phyloP scores from a whole-genome alignment of 2,888 invertebrate genomes.

The Trachelus iudaicus region DNA sequence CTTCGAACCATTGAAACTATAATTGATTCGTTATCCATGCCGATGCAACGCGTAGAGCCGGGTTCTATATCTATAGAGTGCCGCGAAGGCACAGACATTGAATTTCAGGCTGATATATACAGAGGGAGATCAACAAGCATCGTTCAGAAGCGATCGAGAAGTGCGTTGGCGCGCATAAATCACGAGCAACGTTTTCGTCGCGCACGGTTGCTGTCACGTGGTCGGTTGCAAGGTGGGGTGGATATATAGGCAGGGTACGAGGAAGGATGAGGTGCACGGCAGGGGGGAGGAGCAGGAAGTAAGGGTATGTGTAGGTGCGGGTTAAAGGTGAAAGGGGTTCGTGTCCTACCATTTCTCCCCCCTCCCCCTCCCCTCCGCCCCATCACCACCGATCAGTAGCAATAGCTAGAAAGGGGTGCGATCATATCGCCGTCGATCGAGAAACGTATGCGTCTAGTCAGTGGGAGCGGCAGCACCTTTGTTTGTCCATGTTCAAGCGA shows the following conservation, averaged over 20 bases:
- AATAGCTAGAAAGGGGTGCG: background rate
- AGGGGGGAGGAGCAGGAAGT: slow-evolving; percentile 39
- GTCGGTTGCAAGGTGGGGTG: background rate
- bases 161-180: background rate
- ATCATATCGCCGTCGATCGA: slow-evolving; percentile 47
- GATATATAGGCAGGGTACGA: too few species aligned
- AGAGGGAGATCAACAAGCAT: background rate
- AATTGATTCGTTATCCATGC: background rate
- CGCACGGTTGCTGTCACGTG: background rate
- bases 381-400: background rate
- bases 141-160: background rate
- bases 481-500: slow-evolving; percentile 33
- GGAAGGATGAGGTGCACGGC: background rate
- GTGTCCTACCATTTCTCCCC: background rate
- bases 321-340: background rate
- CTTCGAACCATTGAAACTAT: background rate
- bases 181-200: background rate
- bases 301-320: background rate
- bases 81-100: background rate
- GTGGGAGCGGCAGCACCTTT: slow-evolving; percentile 47
- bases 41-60: background rate
- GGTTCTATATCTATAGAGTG: background rate
- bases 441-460: slow-evolving; percentile 59
- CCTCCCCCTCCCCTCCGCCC: too few species aligned
- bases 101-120: background rate